Evolutionary conservation across 2,797 vertebrate species (phyloP).

Genomic region (Amblyraja radiata): DNA sequence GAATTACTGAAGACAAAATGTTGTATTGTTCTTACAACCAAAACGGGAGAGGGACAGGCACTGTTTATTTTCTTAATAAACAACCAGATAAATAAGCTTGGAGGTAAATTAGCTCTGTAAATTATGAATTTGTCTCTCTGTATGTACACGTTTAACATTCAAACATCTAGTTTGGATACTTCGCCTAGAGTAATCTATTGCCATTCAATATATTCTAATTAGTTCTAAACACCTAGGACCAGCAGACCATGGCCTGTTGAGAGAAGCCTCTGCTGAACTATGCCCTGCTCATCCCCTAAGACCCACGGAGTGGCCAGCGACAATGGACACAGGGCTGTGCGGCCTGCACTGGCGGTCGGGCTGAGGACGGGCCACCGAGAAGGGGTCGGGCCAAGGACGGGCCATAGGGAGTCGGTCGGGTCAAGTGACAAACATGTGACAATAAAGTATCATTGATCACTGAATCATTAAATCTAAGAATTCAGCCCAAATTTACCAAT

Average conservation of each 20-base stretch:
- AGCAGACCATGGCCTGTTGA: no score
- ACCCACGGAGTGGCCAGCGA: no score
- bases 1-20: not conserved
- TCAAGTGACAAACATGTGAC: no score
- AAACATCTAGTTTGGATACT: not conserved
- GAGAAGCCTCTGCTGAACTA: no score
- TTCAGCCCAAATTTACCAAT: not conserved
- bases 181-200: not conserved
- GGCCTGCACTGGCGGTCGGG: no score
- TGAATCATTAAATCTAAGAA: not conserved
- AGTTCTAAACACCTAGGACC: not conserved
- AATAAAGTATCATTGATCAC: no score
- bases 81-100: not conserved
- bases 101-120: not conserved
- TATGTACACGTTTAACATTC: not conserved
- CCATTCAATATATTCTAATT: not conserved
- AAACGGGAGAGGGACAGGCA: not conserved
- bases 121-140: not conserved
- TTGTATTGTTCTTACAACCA: not conserved
- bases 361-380: no score
- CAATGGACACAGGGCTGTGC: no score
- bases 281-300: no score
- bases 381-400: no score
- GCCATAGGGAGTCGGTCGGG: no score
- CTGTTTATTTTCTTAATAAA: not conserved